A percentile compares a stretch with the other conserved stretches of the same genome.
phyloP scores from a whole-genome alignment of 2,113 vertebrate species.

The Hippopotamus amphibius region DNA sequence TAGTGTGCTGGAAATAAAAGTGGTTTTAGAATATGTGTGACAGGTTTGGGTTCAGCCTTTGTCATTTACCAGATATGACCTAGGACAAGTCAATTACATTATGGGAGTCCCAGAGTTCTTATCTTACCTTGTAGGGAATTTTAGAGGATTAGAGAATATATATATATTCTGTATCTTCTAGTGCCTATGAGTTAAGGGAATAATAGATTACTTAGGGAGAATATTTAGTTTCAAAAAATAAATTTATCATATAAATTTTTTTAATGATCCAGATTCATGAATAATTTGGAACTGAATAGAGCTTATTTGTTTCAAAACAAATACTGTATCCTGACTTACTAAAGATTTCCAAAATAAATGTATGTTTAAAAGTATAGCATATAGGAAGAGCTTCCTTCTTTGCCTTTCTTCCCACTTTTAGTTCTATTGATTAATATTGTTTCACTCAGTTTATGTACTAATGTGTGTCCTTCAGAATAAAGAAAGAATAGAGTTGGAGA shows the following conservation, averaged over 20 bases:
- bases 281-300: background rate
- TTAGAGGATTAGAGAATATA: background rate
- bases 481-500: background rate
- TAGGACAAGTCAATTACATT: background rate
- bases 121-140: background rate
- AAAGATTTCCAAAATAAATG: background rate
- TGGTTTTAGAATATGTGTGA: background rate
- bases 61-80: background rate
- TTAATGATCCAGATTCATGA: background rate
- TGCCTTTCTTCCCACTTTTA: background rate
- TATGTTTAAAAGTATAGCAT: background rate
- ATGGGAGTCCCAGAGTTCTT: background rate
- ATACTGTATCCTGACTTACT: background rate
- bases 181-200: background rate
- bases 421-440: too few relatives aligned
- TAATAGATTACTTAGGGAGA: background rate
- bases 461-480: background rate
- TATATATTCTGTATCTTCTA: background rate
- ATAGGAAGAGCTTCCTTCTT: background rate
- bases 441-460: background rate
- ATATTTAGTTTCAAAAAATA: conserved; percentile 15
- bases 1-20: background rate
- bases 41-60: background rate
- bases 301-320: conserved; percentile 27
- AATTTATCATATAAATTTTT: background rate